These are phyloP conservation scores for Cepaea nemoralis DNA, from an alignment of 1,140 invertebrate genomes.

Conservation along the genomic window DNA sequence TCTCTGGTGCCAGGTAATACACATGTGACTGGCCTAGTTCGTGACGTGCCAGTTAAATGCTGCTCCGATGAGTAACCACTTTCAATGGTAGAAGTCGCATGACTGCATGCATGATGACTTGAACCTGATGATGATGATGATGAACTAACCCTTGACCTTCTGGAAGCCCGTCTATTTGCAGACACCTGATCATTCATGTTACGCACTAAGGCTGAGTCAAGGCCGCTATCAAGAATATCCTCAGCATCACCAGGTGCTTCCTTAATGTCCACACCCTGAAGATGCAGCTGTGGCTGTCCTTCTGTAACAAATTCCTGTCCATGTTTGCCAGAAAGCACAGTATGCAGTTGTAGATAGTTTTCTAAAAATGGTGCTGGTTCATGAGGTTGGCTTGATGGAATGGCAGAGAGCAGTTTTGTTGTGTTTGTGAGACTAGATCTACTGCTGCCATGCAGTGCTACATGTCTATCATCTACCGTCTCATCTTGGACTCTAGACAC, in stretches of 20 bases:
- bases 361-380: no score
- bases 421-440: not conserved
- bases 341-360: no score
- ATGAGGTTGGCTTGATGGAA: no score
- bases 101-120: not conserved
- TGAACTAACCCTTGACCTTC: not conserved
- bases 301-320: no score
- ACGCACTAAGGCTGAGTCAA: not conserved
- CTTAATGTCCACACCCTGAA: no score
- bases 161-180: not conserved
- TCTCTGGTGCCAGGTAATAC: no score
- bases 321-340: no score
- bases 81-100: not conserved
- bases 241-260: not conserved
- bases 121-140: not conserved
- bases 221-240: not conserved
- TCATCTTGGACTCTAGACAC: not conserved
- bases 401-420: no score
- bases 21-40: no score
- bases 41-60: not conserved
- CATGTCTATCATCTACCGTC: not conserved
- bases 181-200: not conserved
- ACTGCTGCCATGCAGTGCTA: not conserved
- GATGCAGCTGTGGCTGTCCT: no score
- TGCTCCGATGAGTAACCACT: slow-evolving; percentile 10